phyloP scores from a whole-genome alignment of 2,888 invertebrate genomes.

The Napeogenes sylphis region DNA sequence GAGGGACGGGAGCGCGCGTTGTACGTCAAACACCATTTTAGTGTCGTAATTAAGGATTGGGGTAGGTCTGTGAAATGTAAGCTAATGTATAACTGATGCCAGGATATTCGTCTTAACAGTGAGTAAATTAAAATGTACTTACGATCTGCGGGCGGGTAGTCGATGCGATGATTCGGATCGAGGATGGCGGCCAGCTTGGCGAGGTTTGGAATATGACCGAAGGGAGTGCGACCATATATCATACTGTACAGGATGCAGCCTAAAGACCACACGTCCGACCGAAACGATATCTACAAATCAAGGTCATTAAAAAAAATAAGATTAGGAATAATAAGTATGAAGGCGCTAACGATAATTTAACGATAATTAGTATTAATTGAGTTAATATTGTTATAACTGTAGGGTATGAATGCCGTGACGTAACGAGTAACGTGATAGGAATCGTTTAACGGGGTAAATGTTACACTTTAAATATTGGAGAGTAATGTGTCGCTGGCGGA shows the following conservation, averaged over 20 bases:
- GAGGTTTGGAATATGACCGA: conserved; percentile 87
- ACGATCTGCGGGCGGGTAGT: conserved; percentile 80
- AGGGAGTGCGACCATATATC: conserved; percentile 93
- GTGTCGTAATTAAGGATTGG: conserved; percentile 78
- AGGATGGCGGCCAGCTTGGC: conserved; percentile 88
- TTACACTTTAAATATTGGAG: no score
- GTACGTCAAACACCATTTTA: conserved; percentile 84
- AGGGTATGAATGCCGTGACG: no score
- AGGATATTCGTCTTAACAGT: no score
- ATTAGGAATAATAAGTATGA: no score
- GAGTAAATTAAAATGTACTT: conserved; percentile 40
- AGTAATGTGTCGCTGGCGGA: no score
- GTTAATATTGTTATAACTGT: no score
- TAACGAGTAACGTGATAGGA: no score
- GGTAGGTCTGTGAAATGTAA: conserved; percentile 65
- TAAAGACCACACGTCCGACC: conserved; percentile 98
- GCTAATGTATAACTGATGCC: no score
- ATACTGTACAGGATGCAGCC: conserved; percentile 97
- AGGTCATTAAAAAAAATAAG: background rate
- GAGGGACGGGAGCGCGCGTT: conserved; percentile 85
- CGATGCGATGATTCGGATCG: conserved; percentile 84
- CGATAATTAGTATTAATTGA: no score
- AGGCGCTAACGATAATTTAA: no score
- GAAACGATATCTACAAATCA: conserved; percentile 85
- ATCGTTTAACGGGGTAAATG: no score